Evolutionary conservation across 2,888 invertebrate species (phyloP).

Genomic region (Phragmatobia fuliginosa): DNA sequence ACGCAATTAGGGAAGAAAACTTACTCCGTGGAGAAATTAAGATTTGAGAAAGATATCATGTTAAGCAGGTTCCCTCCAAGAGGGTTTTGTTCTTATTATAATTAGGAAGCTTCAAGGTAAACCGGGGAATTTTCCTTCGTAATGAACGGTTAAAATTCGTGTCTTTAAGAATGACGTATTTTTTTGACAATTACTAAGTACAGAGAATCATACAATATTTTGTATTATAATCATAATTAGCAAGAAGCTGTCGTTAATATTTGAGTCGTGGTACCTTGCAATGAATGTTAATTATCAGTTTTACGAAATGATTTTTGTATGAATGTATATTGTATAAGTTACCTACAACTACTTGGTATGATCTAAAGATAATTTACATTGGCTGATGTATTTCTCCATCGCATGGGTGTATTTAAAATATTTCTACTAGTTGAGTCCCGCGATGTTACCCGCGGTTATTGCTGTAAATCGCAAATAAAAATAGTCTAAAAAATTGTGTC

Average conservation of each 20-base stretch:
- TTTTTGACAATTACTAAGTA: background rate
- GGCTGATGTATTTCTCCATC: too few relatives aligned
- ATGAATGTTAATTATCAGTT: background rate
- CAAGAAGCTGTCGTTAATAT: background rate
- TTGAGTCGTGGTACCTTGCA: background rate
- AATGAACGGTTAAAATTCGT: background rate
- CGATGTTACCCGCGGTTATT: too few relatives aligned
- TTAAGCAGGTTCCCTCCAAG: conserved; percentile 15
- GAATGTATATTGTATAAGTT: background rate
- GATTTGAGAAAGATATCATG: conserved; percentile 21
- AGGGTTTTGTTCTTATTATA: conserved; percentile 37
- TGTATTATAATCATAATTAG: too few relatives aligned
- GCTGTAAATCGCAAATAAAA: too few relatives aligned
- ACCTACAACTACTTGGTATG: too few relatives aligned
- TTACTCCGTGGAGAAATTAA: conserved; percentile 44
- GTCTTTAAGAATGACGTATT: background rate
- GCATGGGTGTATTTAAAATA: too few relatives aligned
- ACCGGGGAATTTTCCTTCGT: conserved; percentile 6
- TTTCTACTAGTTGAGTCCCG: too few relatives aligned
- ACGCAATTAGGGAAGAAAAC: conserved; percentile 13
- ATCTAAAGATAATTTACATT: too few relatives aligned
- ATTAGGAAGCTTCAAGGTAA: conserved; percentile 12
- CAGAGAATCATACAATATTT: too few relatives aligned
- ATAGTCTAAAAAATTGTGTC: too few relatives aligned
- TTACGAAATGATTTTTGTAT: background rate